These are phyloP conservation scores for Eretmocerus hayati DNA, from an alignment of 2,888 invertebrate genomes.

Conservation along the genomic window DNA sequence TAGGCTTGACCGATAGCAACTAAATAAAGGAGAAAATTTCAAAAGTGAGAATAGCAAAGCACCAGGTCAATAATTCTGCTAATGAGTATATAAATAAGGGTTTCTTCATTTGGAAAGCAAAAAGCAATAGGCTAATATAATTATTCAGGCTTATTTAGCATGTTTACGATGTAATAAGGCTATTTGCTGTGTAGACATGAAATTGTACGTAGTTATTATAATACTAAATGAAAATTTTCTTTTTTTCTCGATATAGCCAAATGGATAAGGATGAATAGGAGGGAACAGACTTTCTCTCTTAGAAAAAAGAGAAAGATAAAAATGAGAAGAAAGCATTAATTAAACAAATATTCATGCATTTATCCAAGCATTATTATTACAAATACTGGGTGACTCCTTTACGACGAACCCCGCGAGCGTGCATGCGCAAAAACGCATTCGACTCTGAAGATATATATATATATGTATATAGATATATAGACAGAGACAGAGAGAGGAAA, in stretches of 20 bases:
- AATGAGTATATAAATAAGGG: slow-evolving; percentile 15
- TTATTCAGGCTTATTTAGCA: slow-evolving; percentile 20
- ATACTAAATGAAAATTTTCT: slow-evolving; percentile 19
- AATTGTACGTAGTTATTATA: slow-evolving; percentile 19
- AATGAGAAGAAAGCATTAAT: slow-evolving; percentile 53
- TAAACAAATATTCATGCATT: slow-evolving; percentile 82
- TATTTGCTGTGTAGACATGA: slow-evolving; percentile 20
- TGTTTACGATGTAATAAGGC: slow-evolving; percentile 22
- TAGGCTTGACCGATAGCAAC: too few relatives aligned
- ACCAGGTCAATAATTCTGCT: slow-evolving; percentile 21
- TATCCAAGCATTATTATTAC: slow-evolving; percentile 82
- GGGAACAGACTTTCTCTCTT: slow-evolving; percentile 13
- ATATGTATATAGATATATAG: too few relatives aligned
- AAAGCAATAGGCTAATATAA: slow-evolving; percentile 26
- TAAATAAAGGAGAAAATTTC: too few relatives aligned
- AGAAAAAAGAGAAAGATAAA: slow-evolving; percentile 30
- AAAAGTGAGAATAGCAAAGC: slow-evolving; percentile 16
- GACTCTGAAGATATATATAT: slow-evolving; percentile 32
- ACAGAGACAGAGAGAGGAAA: too few relatives aligned
- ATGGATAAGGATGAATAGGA: slow-evolving; percentile 14
- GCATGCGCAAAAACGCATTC: slow-evolving; percentile 47
- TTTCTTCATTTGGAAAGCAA: slow-evolving; percentile 27
- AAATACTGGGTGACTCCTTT: slow-evolving; percentile 61
- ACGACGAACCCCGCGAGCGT: slow-evolving; percentile 45
- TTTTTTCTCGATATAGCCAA: slow-evolving; percentile 19